A percentile compares a stretch with the other conserved stretches of the same genome.
phyloP scores from a whole-genome alignment of 2,888 invertebrate genomes.

The Coelopa pilipes region DNA sequence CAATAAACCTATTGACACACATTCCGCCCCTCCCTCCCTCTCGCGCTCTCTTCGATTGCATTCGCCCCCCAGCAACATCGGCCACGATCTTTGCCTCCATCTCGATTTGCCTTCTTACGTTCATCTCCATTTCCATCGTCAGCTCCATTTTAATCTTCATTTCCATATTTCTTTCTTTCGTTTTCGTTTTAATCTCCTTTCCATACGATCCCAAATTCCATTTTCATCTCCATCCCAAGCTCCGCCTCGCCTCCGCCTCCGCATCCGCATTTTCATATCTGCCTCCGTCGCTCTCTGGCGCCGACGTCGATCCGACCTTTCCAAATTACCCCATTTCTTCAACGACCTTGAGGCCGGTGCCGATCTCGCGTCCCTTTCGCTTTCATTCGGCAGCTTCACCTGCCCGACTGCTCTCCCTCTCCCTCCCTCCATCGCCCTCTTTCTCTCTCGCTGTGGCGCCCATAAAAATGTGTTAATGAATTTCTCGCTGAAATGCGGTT shows the following conservation, averaged over 20 bases:
- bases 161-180: slow-evolving; percentile 8
- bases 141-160: not conserved
- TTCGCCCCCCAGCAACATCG: not conserved
- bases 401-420: too few species aligned
- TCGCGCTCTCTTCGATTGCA: not conserved
- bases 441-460: too few species aligned
- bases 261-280: too few species aligned
- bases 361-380: slow-evolving; percentile 46
- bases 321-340: slow-evolving; percentile 44
- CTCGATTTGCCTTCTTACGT: not conserved
- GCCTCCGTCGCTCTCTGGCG: not conserved
- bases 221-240: slow-evolving; percentile 37
- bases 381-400: too few species aligned
- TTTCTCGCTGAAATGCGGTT: too few species aligned
- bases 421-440: too few species aligned
- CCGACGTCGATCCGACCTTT: slow-evolving; percentile 16
- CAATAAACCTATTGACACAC: slow-evolving; percentile 55
- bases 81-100: not conserved
- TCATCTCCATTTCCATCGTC: not conserved
- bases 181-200: slow-evolving; percentile 38
- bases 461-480: too few species aligned
- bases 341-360: slow-evolving; percentile 58
- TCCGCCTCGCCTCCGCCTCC: slow-evolving; percentile 1
- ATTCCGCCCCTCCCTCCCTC: not conserved
- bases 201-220: too few species aligned